phyloP scores from a whole-genome alignment of 1,140 invertebrate genomes.

The Drosophila erecta region DNA sequence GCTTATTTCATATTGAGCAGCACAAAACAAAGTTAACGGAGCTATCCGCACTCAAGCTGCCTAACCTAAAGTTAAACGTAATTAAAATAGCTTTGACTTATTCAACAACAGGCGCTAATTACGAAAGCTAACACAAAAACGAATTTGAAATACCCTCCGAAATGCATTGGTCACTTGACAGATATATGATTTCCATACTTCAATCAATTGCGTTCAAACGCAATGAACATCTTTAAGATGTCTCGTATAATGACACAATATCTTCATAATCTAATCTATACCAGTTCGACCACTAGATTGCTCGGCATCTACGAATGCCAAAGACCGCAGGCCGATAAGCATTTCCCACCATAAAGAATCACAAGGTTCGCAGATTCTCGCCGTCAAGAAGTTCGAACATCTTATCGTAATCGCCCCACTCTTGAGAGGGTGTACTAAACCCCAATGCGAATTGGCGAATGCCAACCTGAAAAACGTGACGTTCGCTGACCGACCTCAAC shows the following conservation, averaged over 20 bases:
- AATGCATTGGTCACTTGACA: neutral
- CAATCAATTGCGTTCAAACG: neutral
- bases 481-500: constrained; percentile 48
- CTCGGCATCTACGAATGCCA: neutral
- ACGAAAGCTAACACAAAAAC: neutral
- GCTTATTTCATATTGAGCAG: constrained; percentile 13
- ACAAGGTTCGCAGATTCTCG: constrained; percentile 10
- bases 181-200: neutral
- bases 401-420: constrained; percentile 17
- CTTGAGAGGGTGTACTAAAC: constrained; percentile 2
- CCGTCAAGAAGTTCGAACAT: neutral
- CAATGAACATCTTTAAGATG: neutral
- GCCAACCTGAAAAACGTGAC: constrained; percentile 45
- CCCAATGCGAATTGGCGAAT: neutral
- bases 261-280: constrained; percentile 23
- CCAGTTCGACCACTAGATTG: neutral
- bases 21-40: constrained; percentile 1
- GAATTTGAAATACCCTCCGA: neutral
- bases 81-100: constrained; percentile 13
- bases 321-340: constrained; percentile 5
- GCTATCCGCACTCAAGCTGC: neutral
- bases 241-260: neutral
- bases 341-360: constrained; percentile 3
- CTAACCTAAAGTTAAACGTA: constrained; percentile 6
- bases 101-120: constrained; percentile 20